A percentile compares a stretch with the other conserved stretches of the same genome.
Conservation (phyloP, 2,113 vertebrate genomes). For the Guaruba guarouba region DNA sequence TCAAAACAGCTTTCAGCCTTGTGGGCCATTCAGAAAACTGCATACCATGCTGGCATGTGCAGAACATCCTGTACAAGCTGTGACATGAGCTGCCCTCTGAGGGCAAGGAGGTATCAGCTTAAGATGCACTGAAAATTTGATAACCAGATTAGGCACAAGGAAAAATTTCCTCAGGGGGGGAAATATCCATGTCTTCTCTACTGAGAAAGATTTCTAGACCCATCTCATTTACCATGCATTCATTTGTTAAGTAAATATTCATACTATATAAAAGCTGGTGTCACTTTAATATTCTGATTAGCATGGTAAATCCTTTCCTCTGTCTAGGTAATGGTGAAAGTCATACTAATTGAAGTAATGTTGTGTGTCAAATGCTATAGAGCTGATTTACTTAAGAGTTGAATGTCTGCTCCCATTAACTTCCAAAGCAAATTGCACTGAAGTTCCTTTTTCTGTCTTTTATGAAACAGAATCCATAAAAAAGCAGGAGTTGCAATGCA, state of each 20-base stretch:
- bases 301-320: conserved; percentile 13
- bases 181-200: not conserved
- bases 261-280: conserved; percentile 46
- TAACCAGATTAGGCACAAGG: not conserved
- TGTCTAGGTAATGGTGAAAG: conserved; percentile 51
- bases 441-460: conserved; percentile 7
- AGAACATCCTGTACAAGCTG: not conserved
- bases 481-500: not conserved
- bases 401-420: conserved; percentile 51
- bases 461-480: not conserved
- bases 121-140: not conserved
- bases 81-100: not conserved
- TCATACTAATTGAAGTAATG: conserved; percentile 58
- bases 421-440: conserved; percentile 4
- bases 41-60: rapidly evolving
- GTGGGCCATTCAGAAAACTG: not conserved
- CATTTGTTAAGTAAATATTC: conserved; percentile 63
- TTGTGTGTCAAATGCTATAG: conserved; percentile 57
- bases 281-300: conserved; percentile 60
- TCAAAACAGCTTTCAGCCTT: not conserved
- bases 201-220: not conserved
- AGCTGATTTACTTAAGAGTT: conserved; percentile 57
- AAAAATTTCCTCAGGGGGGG: not conserved
- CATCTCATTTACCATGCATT: conserved; percentile 30
- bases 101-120: not conserved